Conservation (phyloP, 2,888 invertebrate species). For the Keiferia lycopersicella region DNA sequence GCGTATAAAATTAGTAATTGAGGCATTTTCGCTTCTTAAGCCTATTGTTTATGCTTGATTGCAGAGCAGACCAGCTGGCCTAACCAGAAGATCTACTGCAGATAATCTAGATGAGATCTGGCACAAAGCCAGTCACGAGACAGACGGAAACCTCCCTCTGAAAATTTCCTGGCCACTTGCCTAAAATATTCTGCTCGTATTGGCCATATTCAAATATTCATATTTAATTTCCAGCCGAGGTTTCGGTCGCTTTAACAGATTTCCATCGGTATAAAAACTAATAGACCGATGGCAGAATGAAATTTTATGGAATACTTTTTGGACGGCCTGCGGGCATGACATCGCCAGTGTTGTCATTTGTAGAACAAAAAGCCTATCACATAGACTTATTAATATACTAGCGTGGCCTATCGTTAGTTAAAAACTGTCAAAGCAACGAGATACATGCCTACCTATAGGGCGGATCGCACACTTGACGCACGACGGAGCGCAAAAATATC, state of each 20-base stretch:
- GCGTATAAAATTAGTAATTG: too few species aligned
- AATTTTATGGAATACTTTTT: neutral
- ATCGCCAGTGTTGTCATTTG: too few species aligned
- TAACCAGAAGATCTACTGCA: constrained; percentile 11
- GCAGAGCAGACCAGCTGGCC: neutral
- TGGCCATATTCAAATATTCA: constrained; percentile 21
- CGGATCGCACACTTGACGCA: too few species aligned
- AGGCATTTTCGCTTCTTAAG: too few species aligned
- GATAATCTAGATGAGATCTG: constrained; percentile 21
- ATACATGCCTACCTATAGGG: too few species aligned
- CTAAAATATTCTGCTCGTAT: constrained; percentile 16
- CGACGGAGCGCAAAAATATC: too few species aligned
- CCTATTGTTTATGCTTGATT: neutral
- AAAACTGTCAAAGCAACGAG: too few species aligned
- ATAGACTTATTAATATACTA: too few species aligned
- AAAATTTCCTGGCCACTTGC: constrained; percentile 21
- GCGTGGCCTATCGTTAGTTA: too few species aligned
- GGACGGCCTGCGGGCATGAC: neutral
- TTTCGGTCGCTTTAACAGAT: constrained; percentile 29
- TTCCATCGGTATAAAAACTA: constrained; percentile 9
- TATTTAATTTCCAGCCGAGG: constrained; percentile 22
- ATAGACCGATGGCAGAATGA: constrained; percentile 30
- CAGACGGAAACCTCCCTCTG: constrained; percentile 17
- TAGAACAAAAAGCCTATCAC: too few species aligned
- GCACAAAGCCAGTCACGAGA: constrained; percentile 12